Evolutionary conservation across 2,113 vertebrate species (phyloP).

Genomic region (Capreolus pygargus): DNA sequence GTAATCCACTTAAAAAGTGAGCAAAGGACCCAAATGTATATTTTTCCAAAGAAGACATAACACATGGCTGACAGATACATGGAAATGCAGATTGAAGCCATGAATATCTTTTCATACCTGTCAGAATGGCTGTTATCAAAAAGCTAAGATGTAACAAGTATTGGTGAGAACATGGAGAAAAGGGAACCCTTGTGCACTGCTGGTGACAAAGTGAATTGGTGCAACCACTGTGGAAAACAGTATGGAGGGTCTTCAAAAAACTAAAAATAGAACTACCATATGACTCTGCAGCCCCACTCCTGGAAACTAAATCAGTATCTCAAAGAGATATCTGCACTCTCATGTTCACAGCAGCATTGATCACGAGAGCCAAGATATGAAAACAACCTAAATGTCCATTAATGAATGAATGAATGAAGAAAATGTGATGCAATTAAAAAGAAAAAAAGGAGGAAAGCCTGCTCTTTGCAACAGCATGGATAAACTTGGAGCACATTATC

Average conservation of each 20-base stretch:
- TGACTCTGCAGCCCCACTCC: neutral
- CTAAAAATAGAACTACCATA: neutral
- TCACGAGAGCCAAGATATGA: neutral
- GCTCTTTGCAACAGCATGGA: neutral
- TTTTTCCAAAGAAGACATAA: neutral
- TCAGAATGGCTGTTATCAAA: neutral
- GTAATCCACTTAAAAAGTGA: neutral
- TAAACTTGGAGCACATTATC: neutral
- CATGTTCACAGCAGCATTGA: neutral
- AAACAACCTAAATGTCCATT: neutral
- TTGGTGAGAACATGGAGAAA: neutral
- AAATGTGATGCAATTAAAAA: neutral
- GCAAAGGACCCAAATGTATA: neutral
- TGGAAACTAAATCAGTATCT: neutral
- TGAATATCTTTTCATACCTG: neutral
- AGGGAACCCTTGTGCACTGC: neutral
- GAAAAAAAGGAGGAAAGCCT: neutral
- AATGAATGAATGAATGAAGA: neutral
- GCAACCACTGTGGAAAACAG: neutral
- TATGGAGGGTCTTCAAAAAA: neutral
- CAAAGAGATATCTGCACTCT: too few species aligned
- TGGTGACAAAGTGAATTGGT: neutral
- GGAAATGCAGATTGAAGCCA: neutral
- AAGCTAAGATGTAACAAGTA: neutral
- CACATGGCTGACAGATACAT: neutral